Base-by-base conservation (phyloP, 2,797 vertebrate species). In the Spea hammondii region DNA sequence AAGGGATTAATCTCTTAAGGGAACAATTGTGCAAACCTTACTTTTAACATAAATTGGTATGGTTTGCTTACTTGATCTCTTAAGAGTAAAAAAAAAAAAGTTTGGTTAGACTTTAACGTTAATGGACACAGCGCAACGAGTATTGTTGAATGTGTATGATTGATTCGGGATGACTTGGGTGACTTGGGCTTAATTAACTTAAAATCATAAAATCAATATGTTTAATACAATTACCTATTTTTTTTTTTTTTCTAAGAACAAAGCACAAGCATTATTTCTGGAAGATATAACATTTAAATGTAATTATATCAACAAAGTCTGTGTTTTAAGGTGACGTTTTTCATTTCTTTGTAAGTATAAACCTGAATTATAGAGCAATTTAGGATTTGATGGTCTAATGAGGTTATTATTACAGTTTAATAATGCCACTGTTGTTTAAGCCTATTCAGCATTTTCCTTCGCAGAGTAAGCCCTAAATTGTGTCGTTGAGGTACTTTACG, bases 361-460 rank as follows among this genome's bases (percentile, higher is more conserved):
- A 76, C n/a, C 47, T 81, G 54, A 81, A 59, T 81, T 76, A 77
- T 77, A 66, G 69, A 51, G 11, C 79, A 66, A 72, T 81, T 77
- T 77, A 77, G 71, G 46, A 70, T 80, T 75, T 77, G 62, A 81
- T 76, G 54, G 69, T n/a, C 79, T 72, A 81, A 81, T 77, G 69
- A 81, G 64, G 62, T 81, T 68, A 76, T 47, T 57, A 60, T 81
- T 67, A 81, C 72, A 69, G 71, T 70, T 76, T 76, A 69, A 77
- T 81, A 76, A 81, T 77, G 68, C 32, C 69, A 60, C 46, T 72
- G 8, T 48, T 67, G 65, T 54, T 72, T 12, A 67, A 76, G 60
- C 48, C 48, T 72, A 65, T 62, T 77, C 64, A 71, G 79, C 74
- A 72, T 65, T 72, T 77, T 76, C 69, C 48, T 13, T 53, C 32